Evolutionary conservation across 1,140 invertebrate species (phyloP), one percentile per base, ranked within the genome.

Genomic region (Cydia pomonella): DNA sequence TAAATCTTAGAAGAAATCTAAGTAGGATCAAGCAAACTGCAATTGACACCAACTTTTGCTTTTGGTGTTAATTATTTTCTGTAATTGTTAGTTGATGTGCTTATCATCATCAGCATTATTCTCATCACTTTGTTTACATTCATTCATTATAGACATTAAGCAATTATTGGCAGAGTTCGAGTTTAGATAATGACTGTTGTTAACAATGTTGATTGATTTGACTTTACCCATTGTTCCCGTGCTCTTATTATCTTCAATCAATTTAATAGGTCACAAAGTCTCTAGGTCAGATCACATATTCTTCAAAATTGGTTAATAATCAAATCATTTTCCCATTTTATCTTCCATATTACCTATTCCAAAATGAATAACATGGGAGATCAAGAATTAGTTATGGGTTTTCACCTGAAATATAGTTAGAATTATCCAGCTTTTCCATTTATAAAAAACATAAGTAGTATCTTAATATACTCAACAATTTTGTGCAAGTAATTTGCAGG

Each of bases 21-120:
- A 73, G 7, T 69, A 25, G 75, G 38, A 73, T 25, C 74, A 50
- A 47, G 83, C 89, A 92, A 92, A 91, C 90, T 92, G 90, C 90
- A 92, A 86, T 92, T 92, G 89, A 91, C 90, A 59, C 18, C 53
- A 84, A 79, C 73, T 76, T 71, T 66, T 75, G 10, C 27, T 71
- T 72, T 72, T 25, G 18, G 21, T 72, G 44, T 23, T 12, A 27
- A 38, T 18, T 21, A 47, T 72, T 12, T 41, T 50, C 44, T 72
- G 9, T 72, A 25, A 25, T 72, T 18, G 7, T 21, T 47, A 72
- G 41, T 72, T 47, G 38, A 25, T 44, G 38, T 47, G 71, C 25
- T 72, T 72, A 47, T 44, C 18, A 7, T 44, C 9, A 18, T 18
- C 64, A 69, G 29, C 27, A 69, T 38, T 33, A 38, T 38, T 38